Percentiles rank a stretch among this genome's conserved stretches.
Evolutionary conservation across 2,113 vertebrate species (phyloP).

Genomic region (Cepphus grylle): DNA sequence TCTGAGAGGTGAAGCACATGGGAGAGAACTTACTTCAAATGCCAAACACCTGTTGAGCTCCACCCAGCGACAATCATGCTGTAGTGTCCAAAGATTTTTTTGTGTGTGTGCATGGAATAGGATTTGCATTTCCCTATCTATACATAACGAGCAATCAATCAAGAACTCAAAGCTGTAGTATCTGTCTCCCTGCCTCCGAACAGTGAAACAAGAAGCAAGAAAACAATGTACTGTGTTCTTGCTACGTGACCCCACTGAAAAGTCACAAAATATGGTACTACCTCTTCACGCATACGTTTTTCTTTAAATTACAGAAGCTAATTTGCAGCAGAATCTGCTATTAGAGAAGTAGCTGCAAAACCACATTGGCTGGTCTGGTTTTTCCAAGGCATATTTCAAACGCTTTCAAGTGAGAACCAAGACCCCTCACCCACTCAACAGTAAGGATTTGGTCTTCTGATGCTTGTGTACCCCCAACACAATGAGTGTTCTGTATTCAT

Average conservation of each 20-base stretch:
- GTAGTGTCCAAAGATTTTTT: neutral
- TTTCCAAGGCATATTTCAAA: neutral
- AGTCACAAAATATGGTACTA: neutral
- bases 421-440: neutral
- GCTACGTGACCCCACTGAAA: neutral
- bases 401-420: neutral
- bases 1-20: neutral
- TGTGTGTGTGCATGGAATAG: neutral
- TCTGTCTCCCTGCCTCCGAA: rapidly evolving
- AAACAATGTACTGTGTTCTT: neutral
- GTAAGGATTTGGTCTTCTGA: neutral
- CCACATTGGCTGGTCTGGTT: neutral
- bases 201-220: neutral
- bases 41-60: neutral
- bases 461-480: neutral
- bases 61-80: neutral
- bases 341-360: neutral
- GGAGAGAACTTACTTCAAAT: neutral
- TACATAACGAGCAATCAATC: neutral
- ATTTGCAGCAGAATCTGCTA: neutral
- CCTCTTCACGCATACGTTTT: neutral
- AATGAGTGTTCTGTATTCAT: neutral
- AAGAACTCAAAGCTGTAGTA: neutral
- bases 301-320: neutral
- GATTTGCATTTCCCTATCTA: neutral